A percentile compares a stretch with the other conserved stretches of the same genome.
phyloP scores from a whole-genome alignment of 1,140 invertebrate species.

The Brachystomella parvula region DNA sequence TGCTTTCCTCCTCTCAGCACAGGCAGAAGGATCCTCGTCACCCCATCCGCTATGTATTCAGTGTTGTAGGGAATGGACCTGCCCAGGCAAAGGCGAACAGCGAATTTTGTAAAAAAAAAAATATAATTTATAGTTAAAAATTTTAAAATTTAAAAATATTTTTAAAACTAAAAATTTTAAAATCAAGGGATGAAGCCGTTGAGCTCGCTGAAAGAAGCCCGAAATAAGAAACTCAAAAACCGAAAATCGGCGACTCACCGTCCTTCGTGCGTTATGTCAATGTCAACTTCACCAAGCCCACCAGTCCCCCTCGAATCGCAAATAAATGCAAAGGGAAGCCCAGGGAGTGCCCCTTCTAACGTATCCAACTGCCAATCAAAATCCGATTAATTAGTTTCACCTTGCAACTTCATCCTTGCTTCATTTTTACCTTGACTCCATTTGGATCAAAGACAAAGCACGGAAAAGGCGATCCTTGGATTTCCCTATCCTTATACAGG shows the following conservation, averaged over 20 bases:
- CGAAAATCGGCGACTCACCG: constrained; percentile 16
- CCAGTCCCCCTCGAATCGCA: constrained; percentile 74
- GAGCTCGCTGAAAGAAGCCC: neutral
- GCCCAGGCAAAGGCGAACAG: neutral
- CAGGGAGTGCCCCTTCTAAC: constrained; percentile 65
- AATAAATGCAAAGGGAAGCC: constrained; percentile 71
- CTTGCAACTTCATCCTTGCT: neutral
- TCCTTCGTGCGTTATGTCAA: constrained; percentile 69
- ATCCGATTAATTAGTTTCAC: constrained; percentile 21
- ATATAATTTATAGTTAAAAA: neutral
- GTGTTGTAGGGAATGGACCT: constrained; percentile 73
- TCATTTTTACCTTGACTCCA: constrained; percentile 62
- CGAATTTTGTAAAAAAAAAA: neutral
- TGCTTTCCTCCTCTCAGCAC: constrained; percentile 86
- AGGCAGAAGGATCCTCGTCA: constrained; percentile 80
- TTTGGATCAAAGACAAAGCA: constrained; percentile 95
- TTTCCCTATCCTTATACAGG: constrained; percentile 88
- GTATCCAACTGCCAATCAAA: constrained; percentile 49
- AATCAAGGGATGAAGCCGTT: no score
- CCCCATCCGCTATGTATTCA: constrained; percentile 68
- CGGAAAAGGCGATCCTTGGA: constrained; percentile 90
- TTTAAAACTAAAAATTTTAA: no score
- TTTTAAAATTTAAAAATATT: no score
- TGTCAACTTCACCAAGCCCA: constrained; percentile 75
- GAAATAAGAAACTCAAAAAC: neutral